Evolutionary conservation across 35 echinoderm and acorn worm species (phyloP).

Genomic region (Holothuria glaberrima): DNA sequence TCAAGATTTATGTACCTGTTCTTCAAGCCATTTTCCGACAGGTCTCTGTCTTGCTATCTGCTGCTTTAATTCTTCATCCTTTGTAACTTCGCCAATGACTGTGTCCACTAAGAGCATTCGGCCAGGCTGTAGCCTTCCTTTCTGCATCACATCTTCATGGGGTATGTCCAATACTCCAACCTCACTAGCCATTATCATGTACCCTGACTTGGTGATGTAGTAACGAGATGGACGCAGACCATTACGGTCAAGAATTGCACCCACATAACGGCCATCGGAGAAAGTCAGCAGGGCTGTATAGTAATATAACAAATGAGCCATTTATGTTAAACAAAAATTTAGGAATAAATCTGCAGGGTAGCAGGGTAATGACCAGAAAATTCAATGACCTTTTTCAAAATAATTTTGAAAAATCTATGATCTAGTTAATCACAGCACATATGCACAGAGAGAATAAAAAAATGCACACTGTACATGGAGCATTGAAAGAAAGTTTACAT

Average conservation of each 20-base stretch:
- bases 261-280: slow-evolving; percentile 96
- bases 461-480: too few species aligned
- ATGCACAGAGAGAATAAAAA: too few species aligned
- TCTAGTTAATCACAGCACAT: too few species aligned
- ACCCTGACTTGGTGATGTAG: slow-evolving; percentile 96
- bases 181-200: slow-evolving; percentile 96
- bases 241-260: slow-evolving; percentile 92
- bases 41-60: slow-evolving; percentile 84
- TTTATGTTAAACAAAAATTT: neutral
- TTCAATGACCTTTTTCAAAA: too few species aligned
- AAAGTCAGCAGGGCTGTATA: slow-evolving; percentile 86
- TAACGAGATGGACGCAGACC: slow-evolving; percentile 96
- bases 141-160: slow-evolving; percentile 12
- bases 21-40: slow-evolving; percentile 78
- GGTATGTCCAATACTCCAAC: slow-evolving; percentile 86
- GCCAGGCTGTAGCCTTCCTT: slow-evolving; percentile 94
- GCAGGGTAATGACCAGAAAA: neutral
- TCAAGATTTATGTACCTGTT: slow-evolving; percentile 63
- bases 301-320: neutral
- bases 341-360: neutral
- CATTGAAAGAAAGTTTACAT: too few species aligned
- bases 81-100: slow-evolving; percentile 81
- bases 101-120: slow-evolving; percentile 97
- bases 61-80: slow-evolving; percentile 91
- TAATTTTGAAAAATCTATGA: too few species aligned